Percentiles rank a stretch among this genome's conserved stretches.
Evolutionary conservation across 2,113 vertebrate genomes (phyloP).

Genomic region (Calyptommatus sinebrachiatus): DNA sequence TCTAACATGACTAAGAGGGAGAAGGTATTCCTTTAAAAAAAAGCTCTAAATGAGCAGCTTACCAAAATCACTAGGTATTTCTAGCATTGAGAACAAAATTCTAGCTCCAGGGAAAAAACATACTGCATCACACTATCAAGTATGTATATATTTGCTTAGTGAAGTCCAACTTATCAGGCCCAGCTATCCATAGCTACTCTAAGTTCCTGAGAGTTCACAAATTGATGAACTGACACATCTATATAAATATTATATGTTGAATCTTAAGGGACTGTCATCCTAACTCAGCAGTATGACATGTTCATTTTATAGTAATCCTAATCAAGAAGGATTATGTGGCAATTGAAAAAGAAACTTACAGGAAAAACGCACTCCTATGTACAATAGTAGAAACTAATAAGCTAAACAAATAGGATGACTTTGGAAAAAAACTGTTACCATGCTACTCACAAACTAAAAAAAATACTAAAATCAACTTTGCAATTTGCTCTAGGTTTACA

Average conservation of each 20-base stretch:
- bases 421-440: not conserved
- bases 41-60: not conserved
- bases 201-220: too few relatives aligned
- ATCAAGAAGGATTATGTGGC: not conserved
- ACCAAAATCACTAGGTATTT: too few relatives aligned
- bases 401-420: not conserved
- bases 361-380: not conserved
- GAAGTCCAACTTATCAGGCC: too few relatives aligned
- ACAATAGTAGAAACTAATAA: not conserved
- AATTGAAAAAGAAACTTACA: not conserved
- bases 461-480: not conserved
- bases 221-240: too few relatives aligned
- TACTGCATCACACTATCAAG: not conserved
- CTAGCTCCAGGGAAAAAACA: not conserved
- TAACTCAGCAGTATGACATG: not conserved
- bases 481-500: not conserved
- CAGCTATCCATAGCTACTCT: too few relatives aligned
- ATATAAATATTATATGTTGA: too few relatives aligned
- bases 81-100: not conserved
- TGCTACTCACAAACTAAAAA: not conserved
- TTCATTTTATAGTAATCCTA: not conserved
- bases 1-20: not conserved
- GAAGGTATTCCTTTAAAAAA: too few relatives aligned
- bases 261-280: not conserved
- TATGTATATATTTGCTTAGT: not conserved